Base-by-base conservation (phyloP, 1,140 invertebrate genomes). In the Cepaea nemoralis region DNA sequence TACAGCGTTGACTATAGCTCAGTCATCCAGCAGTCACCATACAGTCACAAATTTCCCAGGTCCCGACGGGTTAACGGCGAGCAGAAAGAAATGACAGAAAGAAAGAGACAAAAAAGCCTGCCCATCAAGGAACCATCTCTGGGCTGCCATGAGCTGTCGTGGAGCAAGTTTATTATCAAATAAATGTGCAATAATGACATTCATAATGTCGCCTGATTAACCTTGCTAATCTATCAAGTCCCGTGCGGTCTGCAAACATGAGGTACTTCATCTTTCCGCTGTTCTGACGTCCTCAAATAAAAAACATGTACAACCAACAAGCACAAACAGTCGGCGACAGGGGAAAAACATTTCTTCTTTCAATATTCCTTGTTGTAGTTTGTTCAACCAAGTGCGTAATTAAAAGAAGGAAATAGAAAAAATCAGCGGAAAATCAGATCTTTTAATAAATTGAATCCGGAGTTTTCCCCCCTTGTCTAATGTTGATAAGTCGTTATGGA, bases 101-200 rank as follows among this genome's bases (percentile, higher is more conserved):
- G n/a, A n/a, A n/a, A n/a, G n/a, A n/a, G n/a, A n/a, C n/a, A n/a
- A n/a, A n/a, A n/a, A n/a, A n/a, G n/a, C n/a, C n/a, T n/a, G n/a
- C n/a, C n/a, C n/a, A n/a, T n/a, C n/a, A n/a, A n/a, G n/a, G n/a
- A n/a, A n/a, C n/a, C n/a, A n/a, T n/a, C n/a, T n/a, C n/a, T n/a
- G n/a, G n/a, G n/a, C n/a, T n/a, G n/a, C n/a, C n/a, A 5, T 2
- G 19, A 31, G 59, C 59, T 31, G n/a, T 19, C 59, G 27, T 31
- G 27, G 16, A 63, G 59, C 27, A 63, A 63, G n/a, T 63, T 63
- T 63, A 63, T 63, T 27, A 63, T n/a, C 59, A 63, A 63, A 63
- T 63, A 63, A 27, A 63, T 63, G 10, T 63, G n/a, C 2, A 63
- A 63, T 2, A 63, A 31, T 31, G 59, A 19, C 27, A 63, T 63